Base-by-base conservation (phyloP, 1,140 invertebrate species). In the Hylaeus anthracinus region DNA sequence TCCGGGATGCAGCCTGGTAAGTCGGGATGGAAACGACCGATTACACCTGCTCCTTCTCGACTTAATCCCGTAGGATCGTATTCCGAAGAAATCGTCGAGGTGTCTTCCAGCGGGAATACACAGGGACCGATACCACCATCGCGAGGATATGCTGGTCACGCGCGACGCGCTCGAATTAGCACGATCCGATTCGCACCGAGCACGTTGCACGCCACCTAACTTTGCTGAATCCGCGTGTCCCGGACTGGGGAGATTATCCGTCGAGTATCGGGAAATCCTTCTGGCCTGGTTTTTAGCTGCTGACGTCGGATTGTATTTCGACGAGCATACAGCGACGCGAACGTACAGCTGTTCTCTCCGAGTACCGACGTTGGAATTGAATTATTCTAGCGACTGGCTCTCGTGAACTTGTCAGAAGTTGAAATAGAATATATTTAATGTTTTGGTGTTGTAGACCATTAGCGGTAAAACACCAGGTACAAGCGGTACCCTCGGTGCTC, bases 101-200 rank as follows among this genome's bases (percentile, higher is more conserved):
- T 53, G 64, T 45, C 72, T 69, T 14, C n/a, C n/a, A 15, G 39
- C 8, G 77, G 12, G 56, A 80, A 75, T 55, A 72, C 64, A 72
- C 48, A 37, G 5, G 3, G 43, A 14, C 10, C 5, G 12, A 15
- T 10, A 39, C 48, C 55, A 26, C 8, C 37, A 15, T 10, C 10
- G 37, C 5, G n/a, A 5, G 37, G 61, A 80, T 66, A 88, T 75
- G 77, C 86, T 63, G 81, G 84, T 88, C 84, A 86, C 86, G 84
- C 83, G 72, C 80, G 65, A 41, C 75, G 61, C 82, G 60, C 78
- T 82, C 73, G 85, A 88, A 88, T 88, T 88, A 88, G 83, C 83
- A 84, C 85, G 82, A 85, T 71, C 73, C 67, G 81, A 83, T 63
- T 81, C 72, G 61, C 14, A 4, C 15, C 45, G 45, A 48, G 5